Base-by-base conservation (phyloP, 2,888 invertebrate species). In the Therioaphis trifolii region DNA sequence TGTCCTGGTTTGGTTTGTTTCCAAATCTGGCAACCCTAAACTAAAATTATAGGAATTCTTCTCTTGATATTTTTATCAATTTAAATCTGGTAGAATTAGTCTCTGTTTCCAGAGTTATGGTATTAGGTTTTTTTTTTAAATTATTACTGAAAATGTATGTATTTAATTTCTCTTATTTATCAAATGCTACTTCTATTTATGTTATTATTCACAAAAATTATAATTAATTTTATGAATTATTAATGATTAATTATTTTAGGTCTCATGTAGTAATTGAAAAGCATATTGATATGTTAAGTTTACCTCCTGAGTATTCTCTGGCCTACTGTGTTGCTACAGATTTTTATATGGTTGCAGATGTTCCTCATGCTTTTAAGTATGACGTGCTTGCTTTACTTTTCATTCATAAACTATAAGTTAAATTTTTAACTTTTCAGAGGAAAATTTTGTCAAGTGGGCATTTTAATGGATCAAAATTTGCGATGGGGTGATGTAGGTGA, bases 381-480 rank as follows among this genome's bases (percentile, higher is more conserved):
- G 61, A 61, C 24, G 46, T 24, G 11, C 21, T 46, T 2, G 5
- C 21, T 27, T 27, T 75, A 9, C 55, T 24, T 14, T 18, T 68
- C 11, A 2, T 52, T 1, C 49, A 4, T 43, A 40, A 69, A 14
- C 18, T 7, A 66, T n/a, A 11, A 21, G 2, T 55, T 21, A 40
- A 35, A 2, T 27, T 18, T 12, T 21, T 7, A 1, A 5, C 0
- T 27, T 79, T 79, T 71, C 14, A 79, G 71, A 14, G 40, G 0
- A 2, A 58, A 58, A 43, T 58, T 79, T 71, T 58, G 63, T 63
- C 0, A 18, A 11, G 11, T 35, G 21, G 80, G 61, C 15, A 5
- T 4, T 27, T 82, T 82, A 72, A 14, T 82, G 29, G 80, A 82
- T 35, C 80, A 72, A 63, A 12, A 63, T 18, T 63, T 82, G 61